phyloP scores from a whole-genome alignment of 92 coral and sea anemone genomes.

The Epizoanthus stellaris region DNA sequence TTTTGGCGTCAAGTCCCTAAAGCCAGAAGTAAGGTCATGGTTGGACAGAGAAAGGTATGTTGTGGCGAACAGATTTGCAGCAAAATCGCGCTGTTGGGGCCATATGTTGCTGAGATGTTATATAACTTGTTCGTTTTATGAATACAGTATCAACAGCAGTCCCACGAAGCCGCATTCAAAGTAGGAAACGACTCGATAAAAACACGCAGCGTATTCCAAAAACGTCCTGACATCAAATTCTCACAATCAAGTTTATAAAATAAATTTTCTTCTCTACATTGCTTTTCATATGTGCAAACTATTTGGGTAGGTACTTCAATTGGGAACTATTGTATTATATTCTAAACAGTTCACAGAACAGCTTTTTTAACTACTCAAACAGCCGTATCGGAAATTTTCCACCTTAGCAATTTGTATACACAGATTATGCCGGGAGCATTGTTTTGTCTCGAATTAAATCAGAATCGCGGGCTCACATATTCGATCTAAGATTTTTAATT shows the following conservation, averaged over 20 bases:
- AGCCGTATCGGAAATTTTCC: not conserved
- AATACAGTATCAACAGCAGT: not conserved
- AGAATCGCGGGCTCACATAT: slow-evolving; percentile 10
- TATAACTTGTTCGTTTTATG: not conserved
- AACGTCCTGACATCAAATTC: not conserved
- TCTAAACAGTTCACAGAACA: slow-evolving; percentile 10
- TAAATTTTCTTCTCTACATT: too few relatives aligned
- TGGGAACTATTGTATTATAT: not conserved
- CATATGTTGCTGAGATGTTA: not conserved
- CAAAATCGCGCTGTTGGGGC: not conserved
- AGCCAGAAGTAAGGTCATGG: not conserved
- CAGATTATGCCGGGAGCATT: not conserved
- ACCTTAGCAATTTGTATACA: not conserved
- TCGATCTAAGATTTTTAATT: slow-evolving; percentile 7
- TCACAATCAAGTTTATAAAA: not conserved
- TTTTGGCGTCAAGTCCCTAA: too few relatives aligned
- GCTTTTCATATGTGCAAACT: not conserved
- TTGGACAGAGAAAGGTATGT: not conserved
- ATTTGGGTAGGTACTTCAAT: not conserved
- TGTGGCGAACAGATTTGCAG: not conserved
- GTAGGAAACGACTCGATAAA: not conserved
- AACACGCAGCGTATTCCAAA: not conserved
- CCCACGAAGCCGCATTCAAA: slow-evolving; percentile 7
- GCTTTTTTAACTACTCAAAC: not conserved
- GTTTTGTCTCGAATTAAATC: not conserved